Conservation (phyloP, 2,888 invertebrate species). For the Polymixis flavicincta region DNA sequence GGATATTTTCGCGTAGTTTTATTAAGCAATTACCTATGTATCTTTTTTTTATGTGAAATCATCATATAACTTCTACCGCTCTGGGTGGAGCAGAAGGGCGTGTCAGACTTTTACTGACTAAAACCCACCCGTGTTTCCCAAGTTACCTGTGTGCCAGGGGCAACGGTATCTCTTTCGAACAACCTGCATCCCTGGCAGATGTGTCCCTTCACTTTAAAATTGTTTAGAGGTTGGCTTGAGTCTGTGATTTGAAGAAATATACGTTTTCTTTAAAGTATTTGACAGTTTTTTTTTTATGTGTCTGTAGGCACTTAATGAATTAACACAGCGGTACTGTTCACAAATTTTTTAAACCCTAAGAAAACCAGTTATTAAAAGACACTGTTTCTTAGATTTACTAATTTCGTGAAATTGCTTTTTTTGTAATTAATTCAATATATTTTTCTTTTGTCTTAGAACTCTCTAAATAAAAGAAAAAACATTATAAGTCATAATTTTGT, state of each 20-base stretch:
- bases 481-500: neutral
- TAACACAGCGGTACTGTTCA: neutral
- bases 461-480: no score
- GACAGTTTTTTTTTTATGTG: neutral
- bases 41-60: no score
- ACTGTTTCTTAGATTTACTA: neutral
- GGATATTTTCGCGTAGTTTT: slow-evolving; percentile 42
- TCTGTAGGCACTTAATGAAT: neutral
- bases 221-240: neutral
- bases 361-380: neutral
- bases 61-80: no score
- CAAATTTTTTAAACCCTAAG: neutral
- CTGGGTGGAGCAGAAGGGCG: no score
- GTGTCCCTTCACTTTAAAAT: slow-evolving; percentile 30
- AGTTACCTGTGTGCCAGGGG: no score
- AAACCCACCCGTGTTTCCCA: no score
- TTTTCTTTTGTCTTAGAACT: no score
- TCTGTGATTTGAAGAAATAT: neutral
- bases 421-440: no score
- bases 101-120: no score
- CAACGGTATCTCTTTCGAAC: no score
- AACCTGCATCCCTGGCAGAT: no score
- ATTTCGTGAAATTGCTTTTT: no score
- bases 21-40: slow-evolving; percentile 36
- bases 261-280: neutral